Conservation (phyloP, 1,140 invertebrate genomes). For the Cardiocondyla obscurior region DNA sequence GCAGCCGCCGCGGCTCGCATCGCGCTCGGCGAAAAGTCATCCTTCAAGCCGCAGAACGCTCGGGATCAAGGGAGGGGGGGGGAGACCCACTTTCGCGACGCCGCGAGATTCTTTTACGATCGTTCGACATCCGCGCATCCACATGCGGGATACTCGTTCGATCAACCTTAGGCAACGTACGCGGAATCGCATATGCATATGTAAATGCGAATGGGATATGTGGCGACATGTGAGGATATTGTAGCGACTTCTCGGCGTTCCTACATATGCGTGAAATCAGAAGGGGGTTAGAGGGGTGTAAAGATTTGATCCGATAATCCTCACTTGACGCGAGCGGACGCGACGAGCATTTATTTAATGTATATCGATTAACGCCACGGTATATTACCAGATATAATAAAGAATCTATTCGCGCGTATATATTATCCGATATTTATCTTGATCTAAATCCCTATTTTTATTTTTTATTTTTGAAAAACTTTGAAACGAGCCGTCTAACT, state of each 20-base stretch:
- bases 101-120: constrained; percentile 68
- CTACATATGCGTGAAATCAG: neutral
- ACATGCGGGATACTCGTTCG: neutral
- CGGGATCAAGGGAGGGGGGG: no score
- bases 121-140: constrained; percentile 28
- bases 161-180: constrained; percentile 16
- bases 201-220: constrained; percentile 2
- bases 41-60: constrained; percentile 30
- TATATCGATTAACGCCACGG: neutral
- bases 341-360: neutral
- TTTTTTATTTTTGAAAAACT: no score
- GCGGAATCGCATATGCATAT: constrained; percentile 7
- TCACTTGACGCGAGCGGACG: neutral
- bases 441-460: neutral
- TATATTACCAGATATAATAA: neutral
- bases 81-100: constrained; percentile 76
- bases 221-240: neutral
- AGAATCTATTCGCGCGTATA: neutral
- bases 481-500: no score
- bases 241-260: constrained; percentile 7
- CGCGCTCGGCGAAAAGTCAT: constrained; percentile 62
- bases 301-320: neutral
- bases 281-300: neutral
- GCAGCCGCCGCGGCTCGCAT: constrained; percentile 19
- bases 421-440: no score